A percentile compares a stretch with the other conserved stretches of the same genome.
Conservation (phyloP, 1,140 invertebrate species). For the Aphaenogaster floridana region DNA sequence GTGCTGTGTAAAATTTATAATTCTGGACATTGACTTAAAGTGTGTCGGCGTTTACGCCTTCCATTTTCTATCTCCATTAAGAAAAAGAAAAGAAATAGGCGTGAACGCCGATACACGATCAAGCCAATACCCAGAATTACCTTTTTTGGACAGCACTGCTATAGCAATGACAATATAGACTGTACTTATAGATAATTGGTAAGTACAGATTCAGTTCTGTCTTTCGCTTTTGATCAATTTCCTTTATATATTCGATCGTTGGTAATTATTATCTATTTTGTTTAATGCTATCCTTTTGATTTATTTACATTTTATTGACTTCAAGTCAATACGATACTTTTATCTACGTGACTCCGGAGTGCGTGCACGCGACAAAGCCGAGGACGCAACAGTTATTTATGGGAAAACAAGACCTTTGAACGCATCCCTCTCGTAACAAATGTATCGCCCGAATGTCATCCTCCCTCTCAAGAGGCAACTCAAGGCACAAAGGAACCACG, state of each 20-base stretch:
- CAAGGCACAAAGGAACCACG: slow-evolving; percentile 19
- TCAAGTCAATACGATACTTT: not conserved
- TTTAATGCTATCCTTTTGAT: slow-evolving; percentile 11
- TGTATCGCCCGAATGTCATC: slow-evolving; percentile 12
- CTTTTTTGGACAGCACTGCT: no score
- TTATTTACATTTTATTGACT: not conserved
- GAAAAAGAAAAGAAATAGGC: no score
- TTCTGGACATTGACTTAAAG: no score
- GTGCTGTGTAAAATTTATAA: no score
- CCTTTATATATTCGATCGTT: not conserved
- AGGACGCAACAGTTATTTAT: slow-evolving; percentile 12
- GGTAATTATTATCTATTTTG: slow-evolving; percentile 19
- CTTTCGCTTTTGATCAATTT: not conserved
- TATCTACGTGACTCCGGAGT: not conserved
- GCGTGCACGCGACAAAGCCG: not conserved
- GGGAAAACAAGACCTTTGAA: not conserved
- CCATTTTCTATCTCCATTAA: no score
- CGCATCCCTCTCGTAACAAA: slow-evolving; percentile 7
- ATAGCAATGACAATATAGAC: no score
- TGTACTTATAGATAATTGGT: no score
- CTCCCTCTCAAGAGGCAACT: not conserved
- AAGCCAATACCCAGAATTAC: no score
- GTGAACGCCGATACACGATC: no score
- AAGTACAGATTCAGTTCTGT: not conserved
- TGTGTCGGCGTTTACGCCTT: no score